Base-by-base conservation (phyloP, 2,113 vertebrate genomes). In the Holacanthus passer region DNA sequence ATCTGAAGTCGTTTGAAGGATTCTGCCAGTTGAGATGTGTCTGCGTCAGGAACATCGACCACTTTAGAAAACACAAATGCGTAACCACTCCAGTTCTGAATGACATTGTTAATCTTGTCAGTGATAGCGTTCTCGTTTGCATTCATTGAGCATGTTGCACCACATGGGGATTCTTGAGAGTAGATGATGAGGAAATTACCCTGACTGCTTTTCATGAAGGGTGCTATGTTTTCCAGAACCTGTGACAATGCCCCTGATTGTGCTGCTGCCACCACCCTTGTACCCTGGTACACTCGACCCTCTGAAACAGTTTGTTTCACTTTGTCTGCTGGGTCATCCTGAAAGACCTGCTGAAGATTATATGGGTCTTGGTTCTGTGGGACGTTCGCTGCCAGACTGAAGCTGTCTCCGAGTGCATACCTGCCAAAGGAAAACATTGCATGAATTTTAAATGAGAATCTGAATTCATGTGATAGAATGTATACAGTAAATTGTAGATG, bases 21-120 rank as follows among this genome's bases (percentile, higher is more conserved):
- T 4, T 67, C n/a, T 22, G 70, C 32, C 1, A 35, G 8, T 43
- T 66, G 56, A 39, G 64, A 29, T 5, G 0, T 1, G 56, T 71
- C 31, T 13, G 11, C n/a, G 4, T 1, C 31, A 20, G 74, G 31
- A 73, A 47, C 64, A 50, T 66, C 2, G 2, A 5, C 45, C 27
- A 77, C 62, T 14, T 82, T 76, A 43, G 78, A 79, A 73, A 87
- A 87, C 50, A 62, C 84, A 55, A 85, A 76, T 0, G 79, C 79
- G 27, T 79, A 89, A 76, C 24, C 13, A 0, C 16, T n/a, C 78
- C 78, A 89, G 12, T 81, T 80, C 32, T 73, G 20, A 14, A 7
- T 37, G 27, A 88, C 4, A 12, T 32, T 7, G 1, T 14, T 31
- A 52, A 85, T 59, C 19, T 0, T 32, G 32, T 0, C 24, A 17